These are phyloP conservation scores for Allygus modestus DNA, from an alignment of 2,888 invertebrate species.

Conservation along the genomic window DNA sequence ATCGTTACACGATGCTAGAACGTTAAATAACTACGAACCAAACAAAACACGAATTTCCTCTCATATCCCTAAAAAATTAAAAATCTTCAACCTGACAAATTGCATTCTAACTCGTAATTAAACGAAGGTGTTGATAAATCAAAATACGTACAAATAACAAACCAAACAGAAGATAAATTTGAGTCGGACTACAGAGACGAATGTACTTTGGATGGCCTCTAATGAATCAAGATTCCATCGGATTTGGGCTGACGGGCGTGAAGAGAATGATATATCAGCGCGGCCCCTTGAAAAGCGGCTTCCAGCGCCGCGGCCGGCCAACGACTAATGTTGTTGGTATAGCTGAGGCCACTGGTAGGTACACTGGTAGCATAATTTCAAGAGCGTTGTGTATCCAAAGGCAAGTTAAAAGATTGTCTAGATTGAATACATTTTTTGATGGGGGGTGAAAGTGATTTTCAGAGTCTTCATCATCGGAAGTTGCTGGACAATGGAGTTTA, in stretches of 20 bases:
- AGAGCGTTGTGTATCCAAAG: too few relatives aligned
- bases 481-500: too few relatives aligned
- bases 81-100: not conserved
- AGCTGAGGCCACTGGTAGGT: too few relatives aligned
- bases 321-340: not conserved
- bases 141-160: slow-evolving; percentile 26
- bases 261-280: slow-evolving; percentile 56
- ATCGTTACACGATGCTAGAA: too few relatives aligned
- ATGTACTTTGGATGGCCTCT: slow-evolving; percentile 24
- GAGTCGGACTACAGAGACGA: slow-evolving; percentile 12
- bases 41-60: too few relatives aligned
- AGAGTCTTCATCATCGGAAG: too few relatives aligned
- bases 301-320: not conserved
- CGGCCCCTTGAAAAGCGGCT: slow-evolving; percentile 2
- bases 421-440: too few relatives aligned
- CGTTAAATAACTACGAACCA: too few relatives aligned
- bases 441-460: too few relatives aligned
- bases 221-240: slow-evolving; percentile 48
- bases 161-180: slow-evolving; percentile 7
- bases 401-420: too few relatives aligned
- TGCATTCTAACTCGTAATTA: not conserved
- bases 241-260: slow-evolving; percentile 33
- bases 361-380: too few relatives aligned
- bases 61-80: too few relatives aligned
- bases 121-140: slow-evolving; percentile 6